Evolutionary conservation across 2,888 invertebrate species (phyloP), one percentile per base, ranked within the genome.

Genomic region (Limenitis camilla): DNA sequence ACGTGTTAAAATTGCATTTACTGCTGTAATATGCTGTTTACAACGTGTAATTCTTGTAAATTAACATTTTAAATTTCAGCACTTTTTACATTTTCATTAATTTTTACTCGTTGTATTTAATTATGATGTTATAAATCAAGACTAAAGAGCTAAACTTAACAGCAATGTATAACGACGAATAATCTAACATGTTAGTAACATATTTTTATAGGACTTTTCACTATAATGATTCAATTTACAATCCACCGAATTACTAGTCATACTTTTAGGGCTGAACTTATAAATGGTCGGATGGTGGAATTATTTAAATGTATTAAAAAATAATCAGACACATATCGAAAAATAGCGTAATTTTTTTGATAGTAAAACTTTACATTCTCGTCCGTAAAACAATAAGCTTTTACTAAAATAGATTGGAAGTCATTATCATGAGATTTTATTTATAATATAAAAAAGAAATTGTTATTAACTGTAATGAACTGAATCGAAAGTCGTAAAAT

Each of bases 401-500:
- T 19, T 19, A 19, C 19, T 2, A 56, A 52, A 42, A 55, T 43
- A 32, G 31, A n/a, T 11, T 40, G 44, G 44, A 45, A 51, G 39
- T 53, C 42, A 53, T 53, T 53, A 50, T 33, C 47, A 19, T 35
- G 35, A 40, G 30, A 41, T 52, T 56, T 53, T 53, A 53, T 53
- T 53, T 46, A 38, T 45, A 32, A 40, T 38, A 53, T 49, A 44
- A 53, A 53, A 49, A 53, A 47, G 45, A 46, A 53, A 56, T 47
- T 56, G 49, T 56, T 53, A 53, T 56, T 50, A 49, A 53, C 53
- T 11, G 56, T 50, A 56, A 53, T 56, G 46, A 53, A 56, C 53
- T 49, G 49, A 53, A 50, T 53, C 53, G 53, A 50, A 40, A 45
- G 46, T 50, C 56, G 53, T 56, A 53, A 56, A 56, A 56, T 47